These are phyloP conservation scores for Planiliza haematocheilus DNA, from an alignment of 2,113 vertebrate genomes.

Conservation along the genomic window DNA sequence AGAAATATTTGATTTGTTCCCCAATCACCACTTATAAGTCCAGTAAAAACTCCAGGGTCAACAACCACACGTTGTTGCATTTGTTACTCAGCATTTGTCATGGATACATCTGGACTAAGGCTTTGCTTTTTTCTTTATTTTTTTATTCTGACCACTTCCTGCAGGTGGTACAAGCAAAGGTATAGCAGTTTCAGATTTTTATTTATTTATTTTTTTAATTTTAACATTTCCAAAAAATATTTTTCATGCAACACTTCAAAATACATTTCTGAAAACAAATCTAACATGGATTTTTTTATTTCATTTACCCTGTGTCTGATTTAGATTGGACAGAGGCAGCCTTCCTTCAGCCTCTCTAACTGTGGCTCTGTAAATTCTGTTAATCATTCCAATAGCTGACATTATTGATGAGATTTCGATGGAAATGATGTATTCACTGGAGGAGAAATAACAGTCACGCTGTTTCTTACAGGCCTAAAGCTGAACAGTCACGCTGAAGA, in stretches of 20 bases:
- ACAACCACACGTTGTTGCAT: conserved; percentile 6
- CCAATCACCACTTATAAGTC: conserved; percentile 39
- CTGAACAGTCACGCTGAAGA: conserved; percentile 54
- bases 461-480: conserved; percentile 72
- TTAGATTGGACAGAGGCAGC: conserved; percentile 35
- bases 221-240: too few species aligned
- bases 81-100: conserved; percentile 50
- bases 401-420: conserved; percentile 75
- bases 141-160: too few species aligned
- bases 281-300: conserved; percentile 7
- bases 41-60: conserved; percentile 25
- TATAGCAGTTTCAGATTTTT: too few species aligned
- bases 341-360: conserved; percentile 44
- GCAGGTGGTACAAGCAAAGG: too few species aligned
- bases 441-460: conserved; percentile 44
- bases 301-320: conserved; percentile 52
- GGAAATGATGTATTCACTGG: conserved; percentile 67
- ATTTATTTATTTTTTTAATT: too few species aligned
- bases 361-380: conserved; percentile 45
- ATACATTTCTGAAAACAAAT: neutral
- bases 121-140: conserved; percentile 18
- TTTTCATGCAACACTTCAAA: too few species aligned
- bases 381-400: conserved; percentile 63
- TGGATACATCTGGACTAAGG: neutral
- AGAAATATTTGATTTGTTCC: conserved; percentile 27